Conservation (phyloP, 2,113 vertebrate species). For the Dicerorhinus sumatrensis region DNA sequence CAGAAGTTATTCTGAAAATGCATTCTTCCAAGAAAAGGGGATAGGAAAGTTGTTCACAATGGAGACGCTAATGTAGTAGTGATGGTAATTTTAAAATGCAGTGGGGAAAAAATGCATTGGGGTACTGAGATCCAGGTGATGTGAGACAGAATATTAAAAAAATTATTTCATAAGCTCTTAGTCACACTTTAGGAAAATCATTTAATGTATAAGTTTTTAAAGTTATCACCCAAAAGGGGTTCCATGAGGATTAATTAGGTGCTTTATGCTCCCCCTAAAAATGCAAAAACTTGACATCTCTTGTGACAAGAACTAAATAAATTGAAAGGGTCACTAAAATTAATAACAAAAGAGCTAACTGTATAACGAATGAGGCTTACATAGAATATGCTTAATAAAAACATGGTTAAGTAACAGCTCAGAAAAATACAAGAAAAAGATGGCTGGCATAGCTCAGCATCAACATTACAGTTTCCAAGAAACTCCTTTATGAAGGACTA, state of each 20-base stretch:
- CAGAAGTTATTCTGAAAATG: slow-evolving; percentile 45
- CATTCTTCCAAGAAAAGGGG: not conserved
- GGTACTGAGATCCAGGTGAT: not conserved
- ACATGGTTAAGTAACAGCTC: not conserved
- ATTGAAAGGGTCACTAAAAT: not conserved
- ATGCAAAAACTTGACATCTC: not conserved
- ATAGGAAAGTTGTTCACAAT: slow-evolving; percentile 15
- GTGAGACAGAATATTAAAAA: not conserved
- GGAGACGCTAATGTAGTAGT: not conserved
- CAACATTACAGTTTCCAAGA: not conserved
- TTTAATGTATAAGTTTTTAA: not conserved
- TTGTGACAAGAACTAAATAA: slow-evolving; percentile 11
- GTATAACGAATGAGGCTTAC: slow-evolving; percentile 2
- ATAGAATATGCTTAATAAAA: not conserved
- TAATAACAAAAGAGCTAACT: not conserved
- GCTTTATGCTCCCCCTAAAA: not conserved
- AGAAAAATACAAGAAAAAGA: slow-evolving; percentile 20
- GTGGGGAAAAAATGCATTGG: not conserved
- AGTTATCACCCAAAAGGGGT: not conserved
- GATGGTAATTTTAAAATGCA: slow-evolving; percentile 14
- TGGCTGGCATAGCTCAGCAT: not conserved
- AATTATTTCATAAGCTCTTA: not conserved
- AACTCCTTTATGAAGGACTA: not conserved
- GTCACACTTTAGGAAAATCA: not conserved
- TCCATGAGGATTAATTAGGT: not conserved